These are phyloP conservation scores for Alligator sinensis DNA, from an alignment of 2,113 vertebrate genomes.

Conservation along the genomic window DNA sequence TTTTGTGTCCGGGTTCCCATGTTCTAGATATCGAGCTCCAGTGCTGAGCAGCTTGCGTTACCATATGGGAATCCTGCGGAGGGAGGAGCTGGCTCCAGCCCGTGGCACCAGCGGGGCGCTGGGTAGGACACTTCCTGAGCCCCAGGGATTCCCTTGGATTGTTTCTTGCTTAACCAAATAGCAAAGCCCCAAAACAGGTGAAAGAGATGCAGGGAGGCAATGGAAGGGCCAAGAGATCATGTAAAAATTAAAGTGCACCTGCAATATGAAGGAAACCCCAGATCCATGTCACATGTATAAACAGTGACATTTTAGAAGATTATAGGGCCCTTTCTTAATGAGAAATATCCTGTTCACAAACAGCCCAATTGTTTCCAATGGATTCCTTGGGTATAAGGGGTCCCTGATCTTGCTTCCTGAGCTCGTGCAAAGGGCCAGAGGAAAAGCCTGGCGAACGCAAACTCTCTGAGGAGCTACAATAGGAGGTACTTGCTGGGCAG, in stretches of 20 bases:
- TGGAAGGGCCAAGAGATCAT: background rate
- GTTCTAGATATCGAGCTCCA: background rate
- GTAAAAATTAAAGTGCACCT: background rate
- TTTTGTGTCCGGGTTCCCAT: background rate
- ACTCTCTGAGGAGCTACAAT: rapidly evolving
- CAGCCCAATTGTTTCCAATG: background rate
- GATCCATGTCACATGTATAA: background rate
- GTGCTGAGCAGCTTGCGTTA: background rate
- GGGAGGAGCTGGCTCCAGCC: background rate
- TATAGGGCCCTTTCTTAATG: background rate
- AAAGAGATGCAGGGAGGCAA: background rate
- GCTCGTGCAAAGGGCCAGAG: background rate
- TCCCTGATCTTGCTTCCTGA: rapidly evolving
- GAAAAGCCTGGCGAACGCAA: background rate
- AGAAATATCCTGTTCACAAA: background rate
- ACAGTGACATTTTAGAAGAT: background rate
- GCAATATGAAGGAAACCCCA: background rate
- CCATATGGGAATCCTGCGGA: background rate
- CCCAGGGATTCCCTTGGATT: background rate
- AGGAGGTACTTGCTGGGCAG: rapidly evolving
- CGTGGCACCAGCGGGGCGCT: background rate
- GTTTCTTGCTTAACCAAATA: background rate
- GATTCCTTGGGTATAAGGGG: background rate
- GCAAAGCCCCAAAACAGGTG: background rate
- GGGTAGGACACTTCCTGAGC: slow-evolving; percentile 24